These are phyloP conservation scores for Xestia c-nigrum DNA, from an alignment of 2,888 invertebrate species.

Conservation along the genomic window DNA sequence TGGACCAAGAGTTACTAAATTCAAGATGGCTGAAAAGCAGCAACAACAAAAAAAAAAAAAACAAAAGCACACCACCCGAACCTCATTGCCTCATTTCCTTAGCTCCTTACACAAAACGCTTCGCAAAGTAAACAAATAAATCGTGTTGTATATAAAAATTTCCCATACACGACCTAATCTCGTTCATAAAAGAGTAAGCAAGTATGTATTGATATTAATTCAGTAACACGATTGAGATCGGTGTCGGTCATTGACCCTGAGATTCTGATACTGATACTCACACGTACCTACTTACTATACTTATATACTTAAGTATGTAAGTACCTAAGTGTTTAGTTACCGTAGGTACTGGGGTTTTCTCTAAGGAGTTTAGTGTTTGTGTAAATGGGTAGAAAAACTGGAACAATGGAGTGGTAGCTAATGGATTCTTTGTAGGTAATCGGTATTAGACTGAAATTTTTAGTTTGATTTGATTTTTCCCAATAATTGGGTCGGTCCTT, in stretches of 20 bases:
- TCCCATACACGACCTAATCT: slow-evolving; percentile 25
- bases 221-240: slow-evolving; percentile 33
- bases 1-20: neutral
- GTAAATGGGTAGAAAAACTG: neutral
- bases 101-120: slow-evolving; percentile 5
- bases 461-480: neutral
- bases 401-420: neutral
- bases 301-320: neutral
- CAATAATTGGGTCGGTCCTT: neutral
- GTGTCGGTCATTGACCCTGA: slow-evolving; percentile 30
- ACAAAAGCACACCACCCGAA: neutral
- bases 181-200: slow-evolving; percentile 18
- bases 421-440: neutral
- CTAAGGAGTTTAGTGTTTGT: neutral
- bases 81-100: slow-evolving; percentile 2
- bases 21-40: slow-evolving; percentile 1
- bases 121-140: slow-evolving; percentile 34
- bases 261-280: slow-evolving; percentile 30
- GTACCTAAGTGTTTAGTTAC: slow-evolving; percentile 8
- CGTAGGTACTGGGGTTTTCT: neutral
- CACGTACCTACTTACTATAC: slow-evolving; percentile 7
- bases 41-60: neutral
- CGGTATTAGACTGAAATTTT: neutral
- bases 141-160: slow-evolving; percentile 20
- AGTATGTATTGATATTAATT: slow-evolving; percentile 48